These are phyloP conservation scores for Upupa epops DNA, from an alignment of 2,113 vertebrate species.

Conservation along the genomic window DNA sequence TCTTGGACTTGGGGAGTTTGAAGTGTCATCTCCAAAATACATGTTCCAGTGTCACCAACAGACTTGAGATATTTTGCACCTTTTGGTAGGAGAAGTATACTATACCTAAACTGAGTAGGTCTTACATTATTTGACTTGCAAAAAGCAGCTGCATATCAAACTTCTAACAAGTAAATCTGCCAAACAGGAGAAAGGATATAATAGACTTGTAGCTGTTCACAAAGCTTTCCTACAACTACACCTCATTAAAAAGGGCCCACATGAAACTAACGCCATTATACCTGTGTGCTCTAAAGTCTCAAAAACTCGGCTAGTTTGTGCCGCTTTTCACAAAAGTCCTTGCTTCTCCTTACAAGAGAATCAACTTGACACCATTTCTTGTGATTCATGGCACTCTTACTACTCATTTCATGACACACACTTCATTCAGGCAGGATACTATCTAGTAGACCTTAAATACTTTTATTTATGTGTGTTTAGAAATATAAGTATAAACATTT, in stretches of 20 bases:
- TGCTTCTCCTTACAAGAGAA: neutral
- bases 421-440: neutral
- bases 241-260: neutral
- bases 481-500: neutral
- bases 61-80: neutral
- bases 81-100: neutral
- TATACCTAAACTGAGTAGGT: neutral
- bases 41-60: neutral
- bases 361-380: neutral
- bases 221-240: neutral
- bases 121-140: neutral
- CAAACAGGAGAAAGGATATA: neutral
- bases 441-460: neutral
- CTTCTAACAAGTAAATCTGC: neutral
- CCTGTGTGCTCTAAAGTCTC: neutral
- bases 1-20: neutral
- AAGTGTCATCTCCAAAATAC: neutral
- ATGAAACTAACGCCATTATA: neutral
- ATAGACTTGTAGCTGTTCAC: neutral
- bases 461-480: no score
- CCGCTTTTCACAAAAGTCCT: neutral
- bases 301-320: neutral
- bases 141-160: neutral
- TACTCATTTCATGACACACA: neutral
- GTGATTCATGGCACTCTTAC: neutral